These are phyloP conservation scores for Cygnus olor DNA, from an alignment of 2,797 vertebrate genomes.

Conservation along the genomic window DNA sequence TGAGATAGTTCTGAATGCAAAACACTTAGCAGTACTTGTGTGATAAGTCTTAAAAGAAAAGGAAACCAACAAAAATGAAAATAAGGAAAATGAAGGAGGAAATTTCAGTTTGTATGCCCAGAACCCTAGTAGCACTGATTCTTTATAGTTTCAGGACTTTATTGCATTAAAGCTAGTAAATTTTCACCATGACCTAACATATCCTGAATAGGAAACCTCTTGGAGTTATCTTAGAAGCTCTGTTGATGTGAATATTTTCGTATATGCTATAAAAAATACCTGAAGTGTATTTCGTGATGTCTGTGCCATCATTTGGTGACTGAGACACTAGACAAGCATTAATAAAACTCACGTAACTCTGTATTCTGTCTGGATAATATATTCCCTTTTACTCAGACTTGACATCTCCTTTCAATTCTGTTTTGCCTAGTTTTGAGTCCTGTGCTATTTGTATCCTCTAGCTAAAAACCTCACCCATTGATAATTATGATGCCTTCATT, in stretches of 20 bases:
- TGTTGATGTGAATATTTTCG: background rate
- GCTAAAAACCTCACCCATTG: background rate
- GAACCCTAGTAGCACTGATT: background rate
- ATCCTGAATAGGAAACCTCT: background rate
- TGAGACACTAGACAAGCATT: background rate
- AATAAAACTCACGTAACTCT: background rate
- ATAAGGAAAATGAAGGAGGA: background rate
- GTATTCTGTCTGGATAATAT: background rate
- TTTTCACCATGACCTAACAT: background rate
- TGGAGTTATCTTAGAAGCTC: background rate
- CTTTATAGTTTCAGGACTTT: background rate
- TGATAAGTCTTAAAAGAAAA: background rate
- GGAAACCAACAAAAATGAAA: background rate
- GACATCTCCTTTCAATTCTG: background rate
- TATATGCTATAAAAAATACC: background rate
- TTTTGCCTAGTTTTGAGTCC: background rate
- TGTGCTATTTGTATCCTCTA: background rate
- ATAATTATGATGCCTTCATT: background rate
- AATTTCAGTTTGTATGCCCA: background rate
- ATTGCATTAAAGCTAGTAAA: background rate
- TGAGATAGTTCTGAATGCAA: background rate
- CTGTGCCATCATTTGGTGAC: background rate
- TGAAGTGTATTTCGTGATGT: background rate
- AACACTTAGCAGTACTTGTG: background rate
- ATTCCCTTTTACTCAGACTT: background rate